Evolutionary conservation across 2,797 vertebrate species (phyloP).

Genomic region (Enteromius anoplus): DNA sequence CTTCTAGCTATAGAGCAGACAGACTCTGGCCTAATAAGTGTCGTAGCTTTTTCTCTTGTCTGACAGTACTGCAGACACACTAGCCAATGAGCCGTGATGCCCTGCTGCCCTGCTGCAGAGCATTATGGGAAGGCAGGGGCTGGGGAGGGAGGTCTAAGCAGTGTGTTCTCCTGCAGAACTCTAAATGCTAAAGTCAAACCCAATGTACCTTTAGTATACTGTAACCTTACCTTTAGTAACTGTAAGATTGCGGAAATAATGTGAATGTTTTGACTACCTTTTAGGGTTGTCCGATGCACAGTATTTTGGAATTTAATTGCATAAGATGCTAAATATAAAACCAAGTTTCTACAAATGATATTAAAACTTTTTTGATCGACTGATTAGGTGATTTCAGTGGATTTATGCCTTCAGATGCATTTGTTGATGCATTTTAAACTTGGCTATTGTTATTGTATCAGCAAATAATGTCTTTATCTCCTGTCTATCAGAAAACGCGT

Average conservation of each 20-base stretch:
- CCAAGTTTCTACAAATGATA: neutral
- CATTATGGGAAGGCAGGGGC: neutral
- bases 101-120: slow-evolving; percentile 22
- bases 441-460: neutral
- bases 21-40: slow-evolving; percentile 34
- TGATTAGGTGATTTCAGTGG: neutral
- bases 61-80: slow-evolving; percentile 45
- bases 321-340: neutral
- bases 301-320: neutral
- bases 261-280: neutral
- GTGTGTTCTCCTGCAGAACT: slow-evolving; percentile 3
- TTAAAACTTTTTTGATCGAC: neutral
- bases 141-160: neutral
- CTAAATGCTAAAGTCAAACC: neutral
- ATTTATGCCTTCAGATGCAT: neutral
- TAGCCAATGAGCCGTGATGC: slow-evolving; percentile 27
- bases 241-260: neutral
- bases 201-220: neutral
- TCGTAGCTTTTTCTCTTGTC: slow-evolving; percentile 18
- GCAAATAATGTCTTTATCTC: neutral
- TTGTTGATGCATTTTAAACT: neutral
- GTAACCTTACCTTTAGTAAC: too few relatives aligned
- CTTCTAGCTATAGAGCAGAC: slow-evolving; percentile 24
- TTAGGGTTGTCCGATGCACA: neutral
- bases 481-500: slow-evolving; percentile 84